These are phyloP conservation scores for Porites australiensis DNA, from an alignment of 64 coral and sea anemone genomes.

Conservation along the genomic window DNA sequence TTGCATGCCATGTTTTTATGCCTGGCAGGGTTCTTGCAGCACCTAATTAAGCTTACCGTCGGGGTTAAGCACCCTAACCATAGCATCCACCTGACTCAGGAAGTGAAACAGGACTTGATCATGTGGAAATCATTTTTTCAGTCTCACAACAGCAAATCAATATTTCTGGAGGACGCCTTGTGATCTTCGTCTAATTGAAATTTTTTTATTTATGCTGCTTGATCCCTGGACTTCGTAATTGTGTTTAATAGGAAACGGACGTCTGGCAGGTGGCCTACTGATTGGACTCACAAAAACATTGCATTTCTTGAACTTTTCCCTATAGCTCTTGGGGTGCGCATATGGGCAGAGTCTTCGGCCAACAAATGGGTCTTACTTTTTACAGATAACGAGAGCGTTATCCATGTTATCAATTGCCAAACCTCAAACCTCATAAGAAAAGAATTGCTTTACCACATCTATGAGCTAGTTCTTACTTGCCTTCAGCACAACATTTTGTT, in stretches of 20 bases:
- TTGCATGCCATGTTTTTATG: slow-evolving; percentile 47
- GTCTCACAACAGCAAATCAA: not conserved
- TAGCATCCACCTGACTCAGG: not conserved
- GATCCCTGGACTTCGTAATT: not conserved
- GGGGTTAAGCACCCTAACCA: not conserved
- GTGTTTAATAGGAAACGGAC: slow-evolving; percentile 24
- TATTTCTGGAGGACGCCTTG: slow-evolving; percentile 15
- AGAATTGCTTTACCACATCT: no score
- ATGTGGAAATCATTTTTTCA: slow-evolving; percentile 2
- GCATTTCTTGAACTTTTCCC: slow-evolving; percentile 61
- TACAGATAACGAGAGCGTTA: not conserved
- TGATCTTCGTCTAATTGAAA: not conserved
- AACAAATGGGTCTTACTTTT: slow-evolving; percentile 22
- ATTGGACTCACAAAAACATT: slow-evolving; percentile 45
- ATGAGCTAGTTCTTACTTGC: not conserved
- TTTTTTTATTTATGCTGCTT: slow-evolving; percentile 3
- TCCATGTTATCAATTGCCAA: no score
- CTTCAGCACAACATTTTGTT: not conserved
- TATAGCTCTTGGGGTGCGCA: no score
- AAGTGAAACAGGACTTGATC: not conserved
- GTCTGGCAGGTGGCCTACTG: slow-evolving; percentile 56
- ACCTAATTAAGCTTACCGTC: slow-evolving; percentile 58
- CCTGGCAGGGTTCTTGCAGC: slow-evolving; percentile 57
- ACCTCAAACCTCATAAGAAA: no score
- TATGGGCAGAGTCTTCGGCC: not conserved